Evolutionary conservation across 2,113 vertebrate genomes (phyloP), one percentile per base, ranked within the genome.

Genomic region (Campylomormyrus numenius): DNA sequence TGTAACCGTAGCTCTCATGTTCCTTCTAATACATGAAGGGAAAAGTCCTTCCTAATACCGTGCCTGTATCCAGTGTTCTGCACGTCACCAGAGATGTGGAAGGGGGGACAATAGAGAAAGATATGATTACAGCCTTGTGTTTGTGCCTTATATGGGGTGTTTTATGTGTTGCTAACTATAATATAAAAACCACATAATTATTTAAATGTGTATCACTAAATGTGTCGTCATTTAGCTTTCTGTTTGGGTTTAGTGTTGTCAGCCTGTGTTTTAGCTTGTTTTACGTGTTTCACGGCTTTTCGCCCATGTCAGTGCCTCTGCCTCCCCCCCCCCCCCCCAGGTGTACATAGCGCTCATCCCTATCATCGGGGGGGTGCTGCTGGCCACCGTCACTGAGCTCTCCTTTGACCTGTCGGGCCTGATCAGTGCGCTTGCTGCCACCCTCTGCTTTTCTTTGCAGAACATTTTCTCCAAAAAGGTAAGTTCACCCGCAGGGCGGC

Each of bases 401-500:
- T 99, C 98, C 62, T 99, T 99, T 74, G 97, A 99, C 92, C 92
- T 98, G 77, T 98, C 97, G 88, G 98, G 98, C 6, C 96, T 99
- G 21, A 94, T 99, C 95, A 99, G 98, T 0, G 98, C 98, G 0
- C 96, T 99, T 13, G 98, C 98, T 3, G 97, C 98, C 56, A 99
- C 98, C 0, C 96, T 99, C 48, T 99, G 98, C 94, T 99, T 99
- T 94, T 99, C 98, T 0, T 96, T 99, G 56, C 98, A 99, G 95
- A 99, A 99, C 93, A 99, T 99, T 92, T 99, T 99, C 96, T 99
- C 98, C 0, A 99, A 99, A 94, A 99, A 99, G 97, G 98, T 99
- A 93, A 6, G 21, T 4, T 21, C 42, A 8, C 45, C 15, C 5
- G 0, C 4, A 77, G 31, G 31, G 31, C 27, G 27, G 70, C 1